These are phyloP conservation scores for Urocitellus parryii DNA, from an alignment of 2,113 vertebrate species.

Conservation along the genomic window DNA sequence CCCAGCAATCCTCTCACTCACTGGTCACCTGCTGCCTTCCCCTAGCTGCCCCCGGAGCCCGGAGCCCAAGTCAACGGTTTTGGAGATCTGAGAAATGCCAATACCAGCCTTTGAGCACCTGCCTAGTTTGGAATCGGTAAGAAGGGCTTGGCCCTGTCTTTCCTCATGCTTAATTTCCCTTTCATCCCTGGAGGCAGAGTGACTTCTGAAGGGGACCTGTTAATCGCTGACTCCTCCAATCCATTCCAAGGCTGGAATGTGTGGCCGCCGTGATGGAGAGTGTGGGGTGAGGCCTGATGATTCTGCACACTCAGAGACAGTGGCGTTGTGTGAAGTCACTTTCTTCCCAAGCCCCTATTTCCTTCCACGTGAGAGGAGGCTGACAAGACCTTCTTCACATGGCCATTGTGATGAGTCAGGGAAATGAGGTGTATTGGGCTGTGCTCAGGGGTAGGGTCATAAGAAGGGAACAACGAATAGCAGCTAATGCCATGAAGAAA, in stretches of 20 bases:
- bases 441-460: neutral
- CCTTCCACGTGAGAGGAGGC: neutral
- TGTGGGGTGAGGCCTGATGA: neutral
- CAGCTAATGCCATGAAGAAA: neutral
- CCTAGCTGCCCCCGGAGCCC: neutral
- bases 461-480: neutral
- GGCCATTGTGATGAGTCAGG: neutral
- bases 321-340: neutral
- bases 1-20: neutral
- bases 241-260: too few species aligned
- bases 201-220: neutral
- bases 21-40: neutral
- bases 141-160: neutral
- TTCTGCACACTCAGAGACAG: neutral
- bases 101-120: neutral
- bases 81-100: neutral
- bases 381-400: neutral
- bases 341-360: neutral
- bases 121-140: neutral
- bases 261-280: neutral
- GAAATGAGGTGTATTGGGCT: neutral
- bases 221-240: neutral
- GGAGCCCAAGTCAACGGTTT: neutral
- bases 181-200: neutral
- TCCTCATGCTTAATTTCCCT: neutral